A percentile compares a stretch with the other conserved stretches of the same genome.
Conservation (phyloP, 2,113 vertebrate species). For the Nyctereutes procyonoides region DNA sequence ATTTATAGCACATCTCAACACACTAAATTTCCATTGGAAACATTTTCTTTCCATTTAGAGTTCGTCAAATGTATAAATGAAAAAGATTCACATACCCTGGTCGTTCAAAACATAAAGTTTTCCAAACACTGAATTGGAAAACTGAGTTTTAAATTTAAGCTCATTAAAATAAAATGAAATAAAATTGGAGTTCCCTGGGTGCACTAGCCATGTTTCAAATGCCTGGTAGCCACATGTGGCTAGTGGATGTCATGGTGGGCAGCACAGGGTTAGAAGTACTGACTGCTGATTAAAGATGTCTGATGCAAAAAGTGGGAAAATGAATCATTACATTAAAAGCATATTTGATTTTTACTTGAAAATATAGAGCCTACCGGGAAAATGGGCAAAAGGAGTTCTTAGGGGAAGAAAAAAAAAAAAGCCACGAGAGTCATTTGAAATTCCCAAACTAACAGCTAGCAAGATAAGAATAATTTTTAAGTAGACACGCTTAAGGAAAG, state of each 20-base stretch:
- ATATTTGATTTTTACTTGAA: neutral
- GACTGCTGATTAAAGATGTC: neutral
- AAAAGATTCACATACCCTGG: neutral
- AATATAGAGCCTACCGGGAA: neutral
- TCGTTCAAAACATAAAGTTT: conserved; percentile 27
- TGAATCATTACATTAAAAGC: neutral
- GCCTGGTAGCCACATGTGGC: neutral
- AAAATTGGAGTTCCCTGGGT: neutral
- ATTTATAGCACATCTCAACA: neutral
- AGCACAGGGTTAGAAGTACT: neutral
- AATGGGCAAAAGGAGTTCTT: neutral
- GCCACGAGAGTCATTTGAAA: neutral
- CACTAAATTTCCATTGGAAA: conserved; percentile 44
- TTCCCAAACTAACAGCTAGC: neutral
- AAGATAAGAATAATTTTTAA: neutral
- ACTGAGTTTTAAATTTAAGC: conserved; percentile 25
- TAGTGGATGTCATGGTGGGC: neutral
- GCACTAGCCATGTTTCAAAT: neutral
- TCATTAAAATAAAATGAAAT: conserved; percentile 20
- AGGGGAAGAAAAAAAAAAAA: neutral
- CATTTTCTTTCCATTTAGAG: conserved; percentile 28
- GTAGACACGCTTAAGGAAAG: neutral
- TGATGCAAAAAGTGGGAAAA: conserved; percentile 6
- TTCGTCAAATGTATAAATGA: conserved; percentile 17
- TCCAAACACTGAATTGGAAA: neutral